These are phyloP conservation scores for Adrianichthys oophorus DNA, from an alignment of 2,797 vertebrate species.

Conservation along the genomic window DNA sequence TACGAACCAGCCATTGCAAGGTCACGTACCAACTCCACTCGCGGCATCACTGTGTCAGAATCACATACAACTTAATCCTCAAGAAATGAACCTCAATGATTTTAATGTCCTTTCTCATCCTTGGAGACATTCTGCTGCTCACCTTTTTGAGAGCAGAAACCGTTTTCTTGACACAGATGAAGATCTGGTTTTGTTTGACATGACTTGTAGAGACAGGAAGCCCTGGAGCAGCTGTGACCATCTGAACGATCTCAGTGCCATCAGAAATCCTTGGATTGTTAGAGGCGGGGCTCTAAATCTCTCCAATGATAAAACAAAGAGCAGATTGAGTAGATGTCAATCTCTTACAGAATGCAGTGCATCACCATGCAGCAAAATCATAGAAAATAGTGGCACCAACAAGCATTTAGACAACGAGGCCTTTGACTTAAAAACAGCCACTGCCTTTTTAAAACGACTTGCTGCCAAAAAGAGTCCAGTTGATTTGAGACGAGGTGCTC, in stretches of 20 bases:
- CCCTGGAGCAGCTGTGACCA: conserved; percentile 73
- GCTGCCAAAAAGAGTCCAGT: conserved; percentile 82
- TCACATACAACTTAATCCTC: conserved; percentile 53
- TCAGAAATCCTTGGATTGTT: conserved; percentile 71
- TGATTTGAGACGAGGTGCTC: conserved; percentile 77
- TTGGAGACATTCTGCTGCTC: conserved; percentile 61
- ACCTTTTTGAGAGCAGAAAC: conserved; percentile 63
- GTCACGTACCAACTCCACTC: conserved; percentile 24
- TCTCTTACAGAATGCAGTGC: conserved; percentile 72
- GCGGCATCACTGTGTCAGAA: conserved; percentile 43
- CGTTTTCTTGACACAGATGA: conserved; percentile 66
- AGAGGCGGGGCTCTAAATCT: conserved; percentile 79
- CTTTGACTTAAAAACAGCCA: conserved; percentile 72
- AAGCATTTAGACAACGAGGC: conserved; percentile 55
- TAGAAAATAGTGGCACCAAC: conserved; percentile 58
- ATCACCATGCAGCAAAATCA: conserved; percentile 53
- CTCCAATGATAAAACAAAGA: conserved; percentile 80
- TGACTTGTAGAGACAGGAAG: conserved; percentile 72
- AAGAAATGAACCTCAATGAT: conserved; percentile 66
- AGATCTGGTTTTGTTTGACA: conserved; percentile 78
- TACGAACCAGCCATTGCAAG: conserved; percentile 34
- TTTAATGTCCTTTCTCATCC: conserved; percentile 79
- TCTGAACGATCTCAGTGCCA: conserved; percentile 53
- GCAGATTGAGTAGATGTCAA: conserved; percentile 68
- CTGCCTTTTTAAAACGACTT: conserved; percentile 77